A percentile compares a stretch with the other conserved stretches of the same genome.
Evolutionary conservation across 2,113 vertebrate species (phyloP).

Genomic region (Etheostoma spectabile): DNA sequence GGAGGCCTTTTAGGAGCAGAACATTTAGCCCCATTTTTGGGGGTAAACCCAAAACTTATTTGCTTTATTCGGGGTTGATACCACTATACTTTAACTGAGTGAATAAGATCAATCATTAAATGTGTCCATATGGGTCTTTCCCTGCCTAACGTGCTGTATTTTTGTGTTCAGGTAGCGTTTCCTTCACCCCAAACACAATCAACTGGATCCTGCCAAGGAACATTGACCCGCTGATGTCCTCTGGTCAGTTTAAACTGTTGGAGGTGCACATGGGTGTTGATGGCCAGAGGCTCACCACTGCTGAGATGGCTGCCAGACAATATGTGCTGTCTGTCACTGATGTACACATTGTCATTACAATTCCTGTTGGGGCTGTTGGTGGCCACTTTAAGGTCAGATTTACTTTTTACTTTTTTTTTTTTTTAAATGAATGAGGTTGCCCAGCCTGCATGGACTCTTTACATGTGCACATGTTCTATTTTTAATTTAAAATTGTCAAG

Average conservation of each 20-base stretch:
- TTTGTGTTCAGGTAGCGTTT: conserved; percentile 78
- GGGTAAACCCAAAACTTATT: too few species aligned
- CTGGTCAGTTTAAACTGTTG: conserved; percentile 58
- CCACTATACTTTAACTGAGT: too few species aligned
- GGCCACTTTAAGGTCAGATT: conserved; percentile 86
- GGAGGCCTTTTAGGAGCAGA: too few species aligned
- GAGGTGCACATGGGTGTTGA: conserved; percentile 83
- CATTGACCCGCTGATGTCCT: conserved; percentile 76
- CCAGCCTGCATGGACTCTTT: background rate
- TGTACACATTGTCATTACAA: conserved; percentile 65
- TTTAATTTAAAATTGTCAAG: background rate
- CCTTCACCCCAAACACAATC: conserved; percentile 73
- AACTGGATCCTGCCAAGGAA: conserved; percentile 85
- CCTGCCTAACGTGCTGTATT: background rate
- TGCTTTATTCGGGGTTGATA: too few species aligned
- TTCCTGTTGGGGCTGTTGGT: conserved; percentile 86
- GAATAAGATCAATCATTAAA: background rate
- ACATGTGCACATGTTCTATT: too few species aligned
- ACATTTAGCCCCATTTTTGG: too few species aligned
- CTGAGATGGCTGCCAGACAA: conserved; percentile 73
- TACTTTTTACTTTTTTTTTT: too few species aligned
- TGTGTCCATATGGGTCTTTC: background rate
- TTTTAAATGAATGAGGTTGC: background rate
- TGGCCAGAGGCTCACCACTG: conserved; percentile 73
- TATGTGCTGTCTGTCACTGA: conserved; percentile 75